These are phyloP conservation scores for Capromys pilorides DNA, from an alignment of 2,797 vertebrate species.

Conservation along the genomic window DNA sequence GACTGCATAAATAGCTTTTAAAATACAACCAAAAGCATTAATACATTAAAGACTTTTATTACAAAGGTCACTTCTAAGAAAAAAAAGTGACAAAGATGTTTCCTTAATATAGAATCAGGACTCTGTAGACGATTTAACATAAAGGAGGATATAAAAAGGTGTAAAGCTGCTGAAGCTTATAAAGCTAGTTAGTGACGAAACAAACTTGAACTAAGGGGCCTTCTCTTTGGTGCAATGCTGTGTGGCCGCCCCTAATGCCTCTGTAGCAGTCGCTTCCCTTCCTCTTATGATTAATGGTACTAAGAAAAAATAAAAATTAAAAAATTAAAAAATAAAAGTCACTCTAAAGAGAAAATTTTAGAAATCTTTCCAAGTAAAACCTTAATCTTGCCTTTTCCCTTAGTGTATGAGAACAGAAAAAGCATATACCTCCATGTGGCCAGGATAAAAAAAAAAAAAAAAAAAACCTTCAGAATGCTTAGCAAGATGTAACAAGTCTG, in stretches of 20 bases:
- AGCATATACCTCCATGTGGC: background rate
- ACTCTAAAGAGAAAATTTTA: background rate
- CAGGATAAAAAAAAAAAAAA: too few species aligned
- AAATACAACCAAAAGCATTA: conserved; percentile 48
- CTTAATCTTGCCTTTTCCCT: conserved; percentile 21
- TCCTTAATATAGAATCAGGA: conserved; percentile 52
- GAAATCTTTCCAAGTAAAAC: conserved; percentile 26
- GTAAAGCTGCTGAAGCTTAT: background rate
- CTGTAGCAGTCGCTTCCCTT: background rate
- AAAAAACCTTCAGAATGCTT: background rate
- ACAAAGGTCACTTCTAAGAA: conserved; percentile 11
- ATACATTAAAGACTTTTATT: conserved; percentile 4
- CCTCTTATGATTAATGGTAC: background rate
- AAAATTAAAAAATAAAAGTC: background rate
- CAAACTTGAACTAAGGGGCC: background rate
- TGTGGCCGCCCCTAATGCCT: background rate
- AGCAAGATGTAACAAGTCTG: background rate
- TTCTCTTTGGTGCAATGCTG: background rate
- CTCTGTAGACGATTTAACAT: background rate
- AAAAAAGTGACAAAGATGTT: conserved; percentile 32
- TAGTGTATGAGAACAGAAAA: background rate
- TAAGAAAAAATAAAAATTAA: conserved; percentile 26
- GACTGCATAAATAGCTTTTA: conserved; percentile 14
- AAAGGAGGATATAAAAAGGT: conserved; percentile 11
- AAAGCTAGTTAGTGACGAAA: background rate